Base-by-base conservation (phyloP, 2,888 invertebrate genomes). In the Toxonevra muliebris region DNA sequence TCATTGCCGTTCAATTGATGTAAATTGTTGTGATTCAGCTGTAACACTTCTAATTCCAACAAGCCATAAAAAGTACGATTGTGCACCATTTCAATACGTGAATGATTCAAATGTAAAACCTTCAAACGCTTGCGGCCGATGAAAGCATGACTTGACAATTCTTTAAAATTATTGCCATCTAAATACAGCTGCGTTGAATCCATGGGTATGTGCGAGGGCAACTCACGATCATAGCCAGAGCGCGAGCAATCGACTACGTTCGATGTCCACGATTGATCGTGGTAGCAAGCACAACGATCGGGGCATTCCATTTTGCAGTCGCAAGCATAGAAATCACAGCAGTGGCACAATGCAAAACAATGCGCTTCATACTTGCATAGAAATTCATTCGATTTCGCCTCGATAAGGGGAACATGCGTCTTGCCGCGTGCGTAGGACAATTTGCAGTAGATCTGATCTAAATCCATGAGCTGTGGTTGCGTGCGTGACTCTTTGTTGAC, bases 221-320 rank as follows among this genome's bases (percentile, higher is more conserved):
- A 90, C 80, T 91, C 90, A 67, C 90, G 89, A 80, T 89, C 90
- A 86, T 94, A 95, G 75, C 91, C 91, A 66, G 92, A 91, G 73
- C 88, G 90, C 62, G 94, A 94, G 85, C 96, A 96, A 86, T 95
- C 95, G 77, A 96, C 96, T 74, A 96, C 93, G 85, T 96, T 96
- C 43, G 95, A 93, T 61, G 93, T 92, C 95, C 96, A 97, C 71
- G 93, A 91, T 81, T 94, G 93, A 87, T 97, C 96, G 86, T 96
- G 95, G 87, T 95, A 97, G 84, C 97, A 97, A 74, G 93, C 92
- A 87, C 97, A 97, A 82, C 95, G 93, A 69, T 89, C 89, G 61
- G 97, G 97, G 84, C 97, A 97, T 78, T 93, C 95, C 94, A 96
- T 96, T 87, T 96, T 95, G 87, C 97, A 97, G 87, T 97, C 97